Percentiles rank a stretch among this genome's conserved stretches.
Conservation (phyloP, 2,888 invertebrate genomes). For the Dicycla oo region DNA sequence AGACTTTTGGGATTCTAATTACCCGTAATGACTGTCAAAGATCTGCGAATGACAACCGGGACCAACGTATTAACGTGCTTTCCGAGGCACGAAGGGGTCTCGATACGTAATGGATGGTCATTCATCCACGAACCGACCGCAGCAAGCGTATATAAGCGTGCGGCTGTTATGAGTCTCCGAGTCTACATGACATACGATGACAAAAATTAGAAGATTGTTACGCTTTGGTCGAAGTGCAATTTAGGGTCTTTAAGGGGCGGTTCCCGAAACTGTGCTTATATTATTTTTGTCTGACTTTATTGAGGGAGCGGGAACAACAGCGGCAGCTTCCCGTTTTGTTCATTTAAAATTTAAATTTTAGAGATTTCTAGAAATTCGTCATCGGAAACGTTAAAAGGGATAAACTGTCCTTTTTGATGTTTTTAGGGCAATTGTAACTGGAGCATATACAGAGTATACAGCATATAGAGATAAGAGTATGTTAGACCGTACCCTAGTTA, state of each 20-base stretch:
- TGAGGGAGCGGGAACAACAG: slow-evolving; percentile 10
- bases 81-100: no score
- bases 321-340: background rate
- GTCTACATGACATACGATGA: slow-evolving; percentile 25
- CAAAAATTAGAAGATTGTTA: slow-evolving; percentile 31
- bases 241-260: slow-evolving; percentile 22
- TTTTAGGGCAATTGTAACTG: background rate
- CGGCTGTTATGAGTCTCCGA: no score
- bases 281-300: slow-evolving; percentile 37
- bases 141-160: no score
- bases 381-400: background rate
- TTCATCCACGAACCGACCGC: no score
- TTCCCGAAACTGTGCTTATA: slow-evolving; percentile 17
- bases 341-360: background rate
- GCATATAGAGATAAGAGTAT: no score
- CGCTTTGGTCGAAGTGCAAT: slow-evolving; percentile 37
- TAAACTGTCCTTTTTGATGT: background rate
- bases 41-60: no score
- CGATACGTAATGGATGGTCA: no score
- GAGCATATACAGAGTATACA: background rate
- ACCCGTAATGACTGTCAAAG: no score
- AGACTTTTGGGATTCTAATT: no score
- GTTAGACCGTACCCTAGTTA: background rate
- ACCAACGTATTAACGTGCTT: no score
- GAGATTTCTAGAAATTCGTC: background rate